These are phyloP conservation scores for Zele albiditarsus DNA, from an alignment of 2,888 invertebrate genomes.

Conservation along the genomic window DNA sequence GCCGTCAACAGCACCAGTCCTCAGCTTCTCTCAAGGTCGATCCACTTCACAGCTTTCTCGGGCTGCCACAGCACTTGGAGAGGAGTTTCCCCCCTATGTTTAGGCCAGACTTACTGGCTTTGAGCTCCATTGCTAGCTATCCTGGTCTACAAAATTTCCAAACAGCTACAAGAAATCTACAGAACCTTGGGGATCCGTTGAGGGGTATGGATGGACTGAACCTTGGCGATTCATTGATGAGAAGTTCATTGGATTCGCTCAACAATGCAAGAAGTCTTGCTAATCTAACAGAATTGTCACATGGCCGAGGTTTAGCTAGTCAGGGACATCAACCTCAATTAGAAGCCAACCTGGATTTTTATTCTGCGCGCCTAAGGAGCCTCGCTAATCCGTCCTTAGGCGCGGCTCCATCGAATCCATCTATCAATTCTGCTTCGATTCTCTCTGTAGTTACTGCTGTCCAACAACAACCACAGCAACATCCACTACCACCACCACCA, in stretches of 20 bases:
- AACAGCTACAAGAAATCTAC: slow-evolving; percentile 69
- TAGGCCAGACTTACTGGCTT: slow-evolving; percentile 69
- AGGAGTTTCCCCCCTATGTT: slow-evolving; percentile 70
- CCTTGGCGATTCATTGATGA: slow-evolving; percentile 67
- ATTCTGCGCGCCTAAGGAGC: slow-evolving; percentile 99
- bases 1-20: slow-evolving; percentile 65
- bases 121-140: slow-evolving; percentile 68
- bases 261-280: slow-evolving; percentile 71
- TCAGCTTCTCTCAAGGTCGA: slow-evolving; percentile 69
- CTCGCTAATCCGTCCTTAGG: slow-evolving; percentile 97
- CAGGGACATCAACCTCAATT: slow-evolving; percentile 79
- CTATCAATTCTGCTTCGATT: slow-evolving; percentile 70
- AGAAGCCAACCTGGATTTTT: slow-evolving; percentile 97
- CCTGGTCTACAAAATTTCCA: slow-evolving; percentile 70
- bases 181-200: slow-evolving; percentile 69
- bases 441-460: slow-evolving; percentile 84
- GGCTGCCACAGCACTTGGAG: slow-evolving; percentile 69
- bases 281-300: slow-evolving; percentile 69
- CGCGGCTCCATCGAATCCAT: slow-evolving; percentile 85
- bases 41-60: slow-evolving; percentile 69
- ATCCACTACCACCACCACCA: slow-evolving; percentile 60
- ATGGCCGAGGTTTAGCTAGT: slow-evolving; percentile 63
- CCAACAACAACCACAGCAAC: slow-evolving; percentile 77
- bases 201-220: slow-evolving; percentile 70
- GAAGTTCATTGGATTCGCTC: slow-evolving; percentile 69